Evolutionary conservation across 2,888 invertebrate species (phyloP).

Genomic region (Eumacrocentrus americanus): DNA sequence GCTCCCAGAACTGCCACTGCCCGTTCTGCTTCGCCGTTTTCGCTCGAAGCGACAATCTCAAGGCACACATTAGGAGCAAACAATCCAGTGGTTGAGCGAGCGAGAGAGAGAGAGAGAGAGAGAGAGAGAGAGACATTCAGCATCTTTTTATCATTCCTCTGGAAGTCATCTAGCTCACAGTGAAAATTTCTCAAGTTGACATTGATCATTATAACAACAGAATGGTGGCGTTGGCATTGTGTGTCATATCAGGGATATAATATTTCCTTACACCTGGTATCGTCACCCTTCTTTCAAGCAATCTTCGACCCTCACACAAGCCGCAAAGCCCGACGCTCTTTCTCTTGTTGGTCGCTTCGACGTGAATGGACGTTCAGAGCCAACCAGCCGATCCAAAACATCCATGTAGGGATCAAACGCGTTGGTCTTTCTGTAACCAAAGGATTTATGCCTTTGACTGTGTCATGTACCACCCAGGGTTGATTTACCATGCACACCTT

Average conservation of each 20-base stretch:
- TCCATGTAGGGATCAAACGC: slow-evolving; percentile 32
- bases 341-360: neutral
- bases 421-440: slow-evolving; percentile 24
- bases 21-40: slow-evolving; percentile 69
- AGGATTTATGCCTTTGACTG: slow-evolving; percentile 25
- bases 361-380: slow-evolving; percentile 23
- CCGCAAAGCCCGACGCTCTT: neutral
- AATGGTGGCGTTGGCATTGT: too few relatives aligned
- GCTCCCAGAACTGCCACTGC: slow-evolving; percentile 70
- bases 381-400: slow-evolving; percentile 12
- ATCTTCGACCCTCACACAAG: neutral
- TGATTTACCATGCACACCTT: slow-evolving; percentile 2
- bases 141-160: too few relatives aligned
- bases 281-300: slow-evolving; percentile 2
- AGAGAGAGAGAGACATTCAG: too few relatives aligned
- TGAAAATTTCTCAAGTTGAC: too few relatives aligned
- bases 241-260: too few relatives aligned
- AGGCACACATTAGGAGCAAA: slow-evolving; percentile 71
- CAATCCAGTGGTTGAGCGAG: too few relatives aligned
- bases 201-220: too few relatives aligned
- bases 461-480: neutral
- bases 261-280: neutral
- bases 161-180: too few relatives aligned
- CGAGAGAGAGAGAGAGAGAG: too few relatives aligned
- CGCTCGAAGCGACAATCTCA: slow-evolving; percentile 72